These are phyloP conservation scores for Atta colombica DNA, from an alignment of 1,140 invertebrate genomes.

Conservation along the genomic window DNA sequence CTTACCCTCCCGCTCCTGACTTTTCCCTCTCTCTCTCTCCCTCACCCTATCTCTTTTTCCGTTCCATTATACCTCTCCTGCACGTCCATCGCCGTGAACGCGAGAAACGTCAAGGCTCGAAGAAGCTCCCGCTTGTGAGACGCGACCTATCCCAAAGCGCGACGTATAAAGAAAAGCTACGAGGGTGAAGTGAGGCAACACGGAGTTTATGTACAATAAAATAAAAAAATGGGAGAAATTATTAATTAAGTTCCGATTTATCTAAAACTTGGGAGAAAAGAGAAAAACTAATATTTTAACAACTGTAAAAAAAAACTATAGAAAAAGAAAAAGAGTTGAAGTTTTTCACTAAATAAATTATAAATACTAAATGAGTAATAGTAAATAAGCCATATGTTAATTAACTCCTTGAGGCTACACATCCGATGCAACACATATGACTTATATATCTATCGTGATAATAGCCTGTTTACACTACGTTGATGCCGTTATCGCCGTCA, in stretches of 20 bases:
- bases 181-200: constrained; percentile 27
- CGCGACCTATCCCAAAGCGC: constrained; percentile 59
- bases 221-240: neutral
- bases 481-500: constrained; percentile 5
- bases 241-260: neutral
- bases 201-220: neutral
- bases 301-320: neutral
- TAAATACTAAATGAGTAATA: too few species aligned
- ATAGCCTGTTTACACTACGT: neutral
- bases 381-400: constrained; percentile 15
- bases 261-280: too few species aligned
- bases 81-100: constrained; percentile 57
- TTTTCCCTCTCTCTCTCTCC: neutral
- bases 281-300: neutral
- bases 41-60: constrained; percentile 23
- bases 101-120: constrained; percentile 52
- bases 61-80: constrained; percentile 59
- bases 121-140: constrained; percentile 54
- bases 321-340: neutral
- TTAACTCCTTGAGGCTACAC: neutral
- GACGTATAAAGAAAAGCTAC: constrained; percentile 38
- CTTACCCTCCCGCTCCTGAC: neutral
- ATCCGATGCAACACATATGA: neutral
- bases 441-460: constrained; percentile 9
- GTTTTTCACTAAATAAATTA: too few species aligned